Evolutionary conservation across 2,888 invertebrate genomes (phyloP).

Genomic region (Hypselothyrea guttata): DNA sequence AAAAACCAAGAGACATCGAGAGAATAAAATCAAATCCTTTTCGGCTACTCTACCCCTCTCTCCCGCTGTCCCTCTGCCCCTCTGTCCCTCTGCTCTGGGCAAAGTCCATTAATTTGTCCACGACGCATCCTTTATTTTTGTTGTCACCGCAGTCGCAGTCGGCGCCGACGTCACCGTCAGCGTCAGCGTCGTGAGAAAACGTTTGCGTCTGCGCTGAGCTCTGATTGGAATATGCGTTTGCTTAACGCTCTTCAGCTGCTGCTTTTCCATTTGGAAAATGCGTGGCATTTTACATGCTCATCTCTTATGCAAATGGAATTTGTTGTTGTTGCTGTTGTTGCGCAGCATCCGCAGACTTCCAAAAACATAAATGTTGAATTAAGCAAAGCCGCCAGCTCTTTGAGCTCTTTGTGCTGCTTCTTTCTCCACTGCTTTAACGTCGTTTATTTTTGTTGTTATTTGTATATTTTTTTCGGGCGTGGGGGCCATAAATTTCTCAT

Average conservation of each 20-base stretch:
- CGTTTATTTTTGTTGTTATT: constrained; percentile 4
- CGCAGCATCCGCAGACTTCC: constrained; percentile 3
- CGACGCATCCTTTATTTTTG: constrained; percentile 62
- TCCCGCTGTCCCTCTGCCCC: constrained; percentile 17
- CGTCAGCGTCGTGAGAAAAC: constrained; percentile 25
- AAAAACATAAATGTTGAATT: constrained; percentile 6
- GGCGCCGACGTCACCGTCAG: neutral
- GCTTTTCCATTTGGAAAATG: constrained; percentile 51
- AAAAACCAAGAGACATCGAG: constrained; percentile 30
- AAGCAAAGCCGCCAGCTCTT: constrained; percentile 43
- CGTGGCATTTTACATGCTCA: constrained; percentile 64
- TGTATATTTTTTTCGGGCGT: constrained; percentile 71
- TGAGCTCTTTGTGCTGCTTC: constrained; percentile 18
- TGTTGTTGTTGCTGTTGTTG: neutral
- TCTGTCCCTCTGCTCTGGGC: constrained; percentile 30
- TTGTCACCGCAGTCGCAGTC: constrained; percentile 21
- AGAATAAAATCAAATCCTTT: constrained; percentile 39
- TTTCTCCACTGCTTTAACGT: no score
- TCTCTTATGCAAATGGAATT: constrained; percentile 67
- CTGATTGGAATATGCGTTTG: constrained; percentile 5
- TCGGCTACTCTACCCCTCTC: constrained; percentile 13
- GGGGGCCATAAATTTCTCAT: constrained; percentile 81
- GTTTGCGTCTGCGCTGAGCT: constrained; percentile 10
- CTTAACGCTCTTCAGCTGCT: constrained; percentile 31
- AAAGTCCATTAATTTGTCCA: constrained; percentile 67